phyloP scores from a whole-genome alignment of 2,888 invertebrate genomes.

The Mythimna loreyi region DNA sequence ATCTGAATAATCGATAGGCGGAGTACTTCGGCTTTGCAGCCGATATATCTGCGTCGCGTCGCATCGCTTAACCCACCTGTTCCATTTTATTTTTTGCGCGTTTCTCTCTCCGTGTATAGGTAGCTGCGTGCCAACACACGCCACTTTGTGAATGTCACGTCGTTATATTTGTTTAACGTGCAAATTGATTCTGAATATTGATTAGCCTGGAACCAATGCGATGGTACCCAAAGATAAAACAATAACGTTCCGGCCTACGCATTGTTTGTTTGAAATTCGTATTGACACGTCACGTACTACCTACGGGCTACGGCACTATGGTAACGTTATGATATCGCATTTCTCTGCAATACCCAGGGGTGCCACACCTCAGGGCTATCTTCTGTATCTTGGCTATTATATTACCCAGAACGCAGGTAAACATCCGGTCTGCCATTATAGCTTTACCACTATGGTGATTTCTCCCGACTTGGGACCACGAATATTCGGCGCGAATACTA shows the following conservation, averaged over 20 bases:
- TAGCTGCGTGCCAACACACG: background rate
- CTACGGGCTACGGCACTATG: conserved; percentile 14
- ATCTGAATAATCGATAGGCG: conserved; percentile 57
- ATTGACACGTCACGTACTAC: conserved; percentile 42
- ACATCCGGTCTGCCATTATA: conserved; percentile 60
- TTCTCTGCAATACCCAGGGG: conserved; percentile 50
- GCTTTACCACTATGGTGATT: conserved; percentile 53
- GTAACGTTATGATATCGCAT: conserved; percentile 44
- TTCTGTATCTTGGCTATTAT: conserved; percentile 55
- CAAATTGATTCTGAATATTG: conserved; percentile 51
- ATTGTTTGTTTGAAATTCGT: conserved; percentile 35
- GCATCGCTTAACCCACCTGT: conserved; percentile 41
- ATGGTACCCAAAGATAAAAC: conserved; percentile 31
- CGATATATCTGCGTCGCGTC: conserved; percentile 42
- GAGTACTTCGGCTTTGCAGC: conserved; percentile 46
- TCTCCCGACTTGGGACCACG: conserved; percentile 45
- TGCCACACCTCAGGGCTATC: conserved; percentile 42
- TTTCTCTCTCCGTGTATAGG: background rate
- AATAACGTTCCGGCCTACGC: conserved; percentile 19
- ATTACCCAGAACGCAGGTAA: conserved; percentile 60
- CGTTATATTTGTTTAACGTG: conserved; percentile 29
- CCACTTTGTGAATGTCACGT: conserved; percentile 16
- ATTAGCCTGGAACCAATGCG: conserved; percentile 12
- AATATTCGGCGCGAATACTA: conserved; percentile 56
- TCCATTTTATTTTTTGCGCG: conserved; percentile 24